Percentiles rank a stretch among this genome's conserved stretches.
Evolutionary conservation across 2,888 invertebrate genomes (phyloP).

Genomic region (Nephrotoma appendiculata): DNA sequence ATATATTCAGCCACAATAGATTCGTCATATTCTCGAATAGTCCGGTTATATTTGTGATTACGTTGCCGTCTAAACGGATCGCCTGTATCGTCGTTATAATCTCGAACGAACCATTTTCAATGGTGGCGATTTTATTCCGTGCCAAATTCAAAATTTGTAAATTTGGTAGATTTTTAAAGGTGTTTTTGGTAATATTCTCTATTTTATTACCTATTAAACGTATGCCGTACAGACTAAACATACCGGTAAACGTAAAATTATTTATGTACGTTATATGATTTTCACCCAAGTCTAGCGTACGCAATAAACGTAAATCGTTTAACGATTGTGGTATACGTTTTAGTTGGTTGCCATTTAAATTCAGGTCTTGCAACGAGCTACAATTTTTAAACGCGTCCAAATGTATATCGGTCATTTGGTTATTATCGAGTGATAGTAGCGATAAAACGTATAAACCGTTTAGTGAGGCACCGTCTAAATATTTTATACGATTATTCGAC

Average conservation of each 20-base stretch:
- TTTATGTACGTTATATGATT: constrained; percentile 73
- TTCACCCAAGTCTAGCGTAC: constrained; percentile 82
- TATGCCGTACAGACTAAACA: constrained; percentile 74
- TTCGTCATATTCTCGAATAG: constrained; percentile 71
- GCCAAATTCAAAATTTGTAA: constrained; percentile 79
- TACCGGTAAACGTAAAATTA: constrained; percentile 66
- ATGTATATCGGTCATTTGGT: constrained; percentile 68
- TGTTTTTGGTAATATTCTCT: constrained; percentile 64
- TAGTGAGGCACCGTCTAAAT: constrained; percentile 71
- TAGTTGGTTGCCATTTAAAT: constrained; percentile 75
- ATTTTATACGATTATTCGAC: constrained; percentile 72
- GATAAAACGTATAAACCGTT: constrained; percentile 81
- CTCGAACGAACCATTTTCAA: constrained; percentile 72
- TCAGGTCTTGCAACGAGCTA: constrained; percentile 77
- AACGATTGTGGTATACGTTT: constrained; percentile 67
- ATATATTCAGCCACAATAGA: constrained; percentile 78
- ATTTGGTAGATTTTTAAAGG: constrained; percentile 63
- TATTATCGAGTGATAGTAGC: constrained; percentile 71
- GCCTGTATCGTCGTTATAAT: constrained; percentile 68
- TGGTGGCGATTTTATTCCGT: constrained; percentile 61
- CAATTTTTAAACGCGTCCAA: constrained; percentile 82
- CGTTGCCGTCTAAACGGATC: constrained; percentile 74
- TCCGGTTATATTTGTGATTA: constrained; percentile 64
- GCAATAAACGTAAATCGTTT: constrained; percentile 69
- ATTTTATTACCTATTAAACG: constrained; percentile 80